These are phyloP conservation scores for Drosophila kanapiae DNA, from an alignment of 1,140 invertebrate species.

Conservation along the genomic window DNA sequence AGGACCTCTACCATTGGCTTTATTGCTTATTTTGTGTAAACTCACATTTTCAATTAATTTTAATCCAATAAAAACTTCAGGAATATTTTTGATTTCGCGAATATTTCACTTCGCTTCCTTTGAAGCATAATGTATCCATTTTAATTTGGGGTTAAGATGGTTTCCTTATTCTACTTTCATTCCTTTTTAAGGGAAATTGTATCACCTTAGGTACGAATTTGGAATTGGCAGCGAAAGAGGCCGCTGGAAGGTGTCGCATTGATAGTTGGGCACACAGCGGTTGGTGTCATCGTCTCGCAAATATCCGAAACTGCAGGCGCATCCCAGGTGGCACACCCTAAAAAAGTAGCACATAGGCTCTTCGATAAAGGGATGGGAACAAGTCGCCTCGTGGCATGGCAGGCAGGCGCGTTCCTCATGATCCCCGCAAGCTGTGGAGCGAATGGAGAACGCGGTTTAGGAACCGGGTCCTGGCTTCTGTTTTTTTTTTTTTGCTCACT, in stretches of 20 bases:
- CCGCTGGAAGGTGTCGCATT: neutral
- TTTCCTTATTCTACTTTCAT: neutral
- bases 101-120: neutral
- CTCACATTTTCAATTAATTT: constrained; percentile 33
- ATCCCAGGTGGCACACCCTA: constrained; percentile 35
- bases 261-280: constrained; percentile 26
- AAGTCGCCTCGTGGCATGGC: constrained; percentile 41
- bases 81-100: neutral
- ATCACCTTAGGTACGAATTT: neutral
- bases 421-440: constrained; percentile 45
- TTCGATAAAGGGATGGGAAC: constrained; percentile 6
- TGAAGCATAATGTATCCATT: neutral
- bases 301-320: constrained; percentile 54
- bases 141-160: neutral
- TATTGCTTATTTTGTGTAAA: constrained; percentile 38
- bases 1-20: constrained; percentile 24
- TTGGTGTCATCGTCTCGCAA: constrained; percentile 37
- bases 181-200: too few relatives aligned
- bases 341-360: neutral
- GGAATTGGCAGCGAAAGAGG: neutral
- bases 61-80: neutral
- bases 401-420: constrained; percentile 54
- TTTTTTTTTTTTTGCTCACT: constrained; percentile 22
- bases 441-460: neutral
- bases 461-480: neutral